Evolutionary conservation across 1,140 invertebrate genomes (phyloP).

Genomic region (Archivesica marissinica): DNA sequence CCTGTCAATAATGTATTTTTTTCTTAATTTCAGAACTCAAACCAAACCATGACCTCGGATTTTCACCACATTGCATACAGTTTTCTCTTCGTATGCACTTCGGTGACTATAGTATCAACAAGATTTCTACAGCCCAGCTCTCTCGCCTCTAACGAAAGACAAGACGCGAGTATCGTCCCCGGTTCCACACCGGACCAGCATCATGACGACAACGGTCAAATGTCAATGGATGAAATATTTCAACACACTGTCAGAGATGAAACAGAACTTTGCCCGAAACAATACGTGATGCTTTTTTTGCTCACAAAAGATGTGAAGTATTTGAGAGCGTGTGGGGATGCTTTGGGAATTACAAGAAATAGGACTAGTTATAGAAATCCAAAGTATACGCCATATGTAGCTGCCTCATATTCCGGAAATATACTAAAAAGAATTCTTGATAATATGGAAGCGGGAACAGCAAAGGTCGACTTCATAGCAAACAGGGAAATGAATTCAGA

Average conservation of each 20-base stretch:
- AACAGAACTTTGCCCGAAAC: conserved; percentile 12
- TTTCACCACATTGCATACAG: not conserved
- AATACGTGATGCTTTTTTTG: conserved; percentile 18
- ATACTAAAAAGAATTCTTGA: conserved; percentile 44
- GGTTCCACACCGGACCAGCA: not conserved
- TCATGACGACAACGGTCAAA: not conserved
- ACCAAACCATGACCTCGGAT: not conserved
- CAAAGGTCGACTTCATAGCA: conserved; percentile 24
- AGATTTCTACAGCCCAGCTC: not conserved
- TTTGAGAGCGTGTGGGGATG: conserved; percentile 11
- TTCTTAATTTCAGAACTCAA: not conserved
- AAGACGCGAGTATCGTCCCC: not conserved
- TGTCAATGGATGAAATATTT: conserved; percentile 10
- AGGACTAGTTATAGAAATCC: not conserved
- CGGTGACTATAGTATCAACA: not conserved
- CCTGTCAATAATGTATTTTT: no score
- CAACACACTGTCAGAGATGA: not conserved
- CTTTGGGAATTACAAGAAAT: not conserved
- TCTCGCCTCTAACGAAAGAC: not conserved
- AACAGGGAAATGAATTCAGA: no score
- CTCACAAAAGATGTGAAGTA: conserved; percentile 5
- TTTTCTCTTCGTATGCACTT: not conserved
- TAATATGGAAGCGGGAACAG: conserved; percentile 39
- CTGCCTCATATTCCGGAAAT: conserved; percentile 25
- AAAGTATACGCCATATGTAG: not conserved